Conservation (phyloP, 2,888 invertebrate species). For the Acleris emargana region DNA sequence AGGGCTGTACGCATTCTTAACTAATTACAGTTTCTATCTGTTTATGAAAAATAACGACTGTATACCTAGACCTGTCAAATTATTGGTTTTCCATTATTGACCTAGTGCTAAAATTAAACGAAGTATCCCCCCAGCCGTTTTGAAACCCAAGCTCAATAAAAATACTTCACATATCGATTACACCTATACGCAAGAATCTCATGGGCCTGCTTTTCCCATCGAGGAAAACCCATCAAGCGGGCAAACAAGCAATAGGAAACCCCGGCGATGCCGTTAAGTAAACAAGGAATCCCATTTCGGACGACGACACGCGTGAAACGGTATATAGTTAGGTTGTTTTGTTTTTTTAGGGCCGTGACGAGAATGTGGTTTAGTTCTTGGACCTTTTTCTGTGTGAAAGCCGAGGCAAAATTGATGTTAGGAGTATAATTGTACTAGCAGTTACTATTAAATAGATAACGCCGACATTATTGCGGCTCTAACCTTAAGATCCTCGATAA, state of each 20-base stretch:
- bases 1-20: too few relatives aligned
- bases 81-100: too few relatives aligned
- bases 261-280: conserved; percentile 6
- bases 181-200: neutral
- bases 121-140: too few relatives aligned
- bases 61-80: too few relatives aligned
- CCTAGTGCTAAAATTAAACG: too few relatives aligned
- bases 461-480: too few relatives aligned
- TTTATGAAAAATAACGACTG: too few relatives aligned
- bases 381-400: neutral
- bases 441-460: too few relatives aligned
- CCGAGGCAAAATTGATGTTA: neutral
- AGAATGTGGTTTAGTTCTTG: neutral
- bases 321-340: conserved; percentile 8
- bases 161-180: neutral
- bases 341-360: conserved; percentile 12
- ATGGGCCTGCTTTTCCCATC: neutral
- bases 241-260: conserved; percentile 15
- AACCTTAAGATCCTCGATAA: too few relatives aligned
- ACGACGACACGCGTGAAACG: conserved; percentile 3
- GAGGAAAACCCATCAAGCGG: conserved; percentile 17
- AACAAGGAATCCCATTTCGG: conserved; percentile 18
- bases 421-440: too few relatives aligned
- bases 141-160: too few relatives aligned
- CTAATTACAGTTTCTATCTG: too few relatives aligned